Evolutionary conservation across 2,113 vertebrate genomes (phyloP), one percentile per base, ranked within the genome.

Genomic region (Crotalus tigris): DNA sequence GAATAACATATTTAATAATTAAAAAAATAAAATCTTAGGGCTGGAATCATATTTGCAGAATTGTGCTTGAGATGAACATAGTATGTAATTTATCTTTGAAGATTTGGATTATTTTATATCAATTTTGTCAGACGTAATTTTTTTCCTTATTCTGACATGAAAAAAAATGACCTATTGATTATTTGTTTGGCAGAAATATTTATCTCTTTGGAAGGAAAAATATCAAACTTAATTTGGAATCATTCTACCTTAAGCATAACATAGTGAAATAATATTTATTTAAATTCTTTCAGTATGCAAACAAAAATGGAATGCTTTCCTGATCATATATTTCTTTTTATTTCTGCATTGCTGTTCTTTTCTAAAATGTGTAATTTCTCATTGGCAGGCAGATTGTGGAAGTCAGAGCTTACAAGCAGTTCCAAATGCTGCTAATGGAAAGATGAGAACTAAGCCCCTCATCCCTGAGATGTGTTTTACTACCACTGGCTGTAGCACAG

Each of bases 381-480:
- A 24, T 15, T 95, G 89, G 59, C 8, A 99, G 99, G 97, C 98
- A 1, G 99, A 99, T 91, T 98, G 98, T 91, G 97, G 95, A 91
- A 94, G 95, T 94, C 96, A 97, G 81, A 96, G 94, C 91, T 97
- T 87, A 91, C 98, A 81, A 85, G 96, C 54, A 58, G 90, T 95
- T 95, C 61, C 97, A 81, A 93, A 95, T 87, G 64, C 93, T 49
- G 87, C 4, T 0, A 92, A 96, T 57, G 97, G 97, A 90, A 97
- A 96, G 58, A 98, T 98, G 92, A 98, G 98, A 98, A 99, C 98
- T 91, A 99, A 98, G 95, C 99, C 99, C 0, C 96, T 99, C 90
- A 99, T 99, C 96, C 99, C 99, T 33, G 99, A 99, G 96, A 99
- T 99, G 99, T 99, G 99, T 93, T 99, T 99, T 95, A 99, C 98